Evolutionary conservation across 2,888 invertebrate genomes (phyloP), one percentile per base, ranked within the genome.

Genomic region (Xestia rhomboidea): DNA sequence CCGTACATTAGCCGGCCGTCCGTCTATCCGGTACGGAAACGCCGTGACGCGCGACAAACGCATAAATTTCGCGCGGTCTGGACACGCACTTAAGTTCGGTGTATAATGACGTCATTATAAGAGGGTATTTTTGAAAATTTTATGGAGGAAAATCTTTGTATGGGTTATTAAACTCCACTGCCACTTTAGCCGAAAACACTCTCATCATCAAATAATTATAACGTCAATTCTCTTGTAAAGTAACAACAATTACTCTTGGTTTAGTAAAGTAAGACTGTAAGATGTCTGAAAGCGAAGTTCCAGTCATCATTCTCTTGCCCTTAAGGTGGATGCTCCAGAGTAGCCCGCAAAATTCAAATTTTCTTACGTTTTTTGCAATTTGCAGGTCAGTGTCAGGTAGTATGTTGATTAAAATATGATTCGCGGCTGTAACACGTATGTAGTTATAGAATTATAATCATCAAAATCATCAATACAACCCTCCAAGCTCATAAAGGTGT

Each of bases 1-100:
- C 64, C 75, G 63, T 66, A 72, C 88, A 88, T 88, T 88, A 88
- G 80, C 71, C 49, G 66, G 15, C 75, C 66, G 76, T 82, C 82
- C 77, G 71, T 81, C 79, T 78, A 78, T 77, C 77, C 57, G 70
- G 51, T 51, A 77, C 77, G 88, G 89, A 88, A 88, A 64, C 82
- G 51, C 57, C 46, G 68, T 51, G 73, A 82, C 73, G 83, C 66
- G 76, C 66, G 87, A 76, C 83, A 80, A 80, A 82, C 83, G 87
- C 88, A 87, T 88, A 83, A 87, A 88, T 87, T 81, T 75, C 63
- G 57, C 78, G 64, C 76, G 64, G 21, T 79, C 72, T 79, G 79
- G 69, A 78, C 87, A 78, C 74, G 68, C 75, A 76, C 67, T 83
- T 76, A 81, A 72, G 85, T 81, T 85, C 27, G 38, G 72, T 76